phyloP scores from a whole-genome alignment of 1,140 invertebrate genomes.

The Heliconius congener region DNA sequence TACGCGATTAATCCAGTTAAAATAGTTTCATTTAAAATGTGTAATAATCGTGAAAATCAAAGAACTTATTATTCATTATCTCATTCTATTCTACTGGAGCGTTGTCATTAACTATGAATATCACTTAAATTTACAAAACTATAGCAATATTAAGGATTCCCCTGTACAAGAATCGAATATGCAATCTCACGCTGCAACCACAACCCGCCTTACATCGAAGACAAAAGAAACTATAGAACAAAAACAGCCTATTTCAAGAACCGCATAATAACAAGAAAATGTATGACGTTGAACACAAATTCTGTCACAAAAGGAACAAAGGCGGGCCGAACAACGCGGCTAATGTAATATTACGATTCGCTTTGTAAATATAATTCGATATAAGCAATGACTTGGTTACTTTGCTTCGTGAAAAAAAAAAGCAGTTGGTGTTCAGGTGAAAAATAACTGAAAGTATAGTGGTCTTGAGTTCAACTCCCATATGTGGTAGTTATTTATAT shows the following conservation, averaged over 20 bases:
- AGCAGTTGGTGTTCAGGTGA: neutral
- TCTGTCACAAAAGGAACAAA: conserved; percentile 34
- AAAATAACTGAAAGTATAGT: neutral
- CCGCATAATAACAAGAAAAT: neutral
- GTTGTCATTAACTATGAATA: too few species aligned
- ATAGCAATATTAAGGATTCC: neutral
- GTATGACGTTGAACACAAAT: conserved; percentile 6
- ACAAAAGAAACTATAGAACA: neutral
- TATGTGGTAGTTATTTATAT: neutral
- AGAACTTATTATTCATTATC: too few species aligned
- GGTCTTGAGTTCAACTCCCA: neutral
- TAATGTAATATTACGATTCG: conserved; percentile 38
- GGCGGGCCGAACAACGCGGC: conserved; percentile 13
- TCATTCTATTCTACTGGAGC: too few species aligned
- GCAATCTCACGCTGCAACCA: neutral
- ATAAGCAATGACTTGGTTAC: conserved; percentile 31
- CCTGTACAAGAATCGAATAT: neutral
- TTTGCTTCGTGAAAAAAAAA: neutral
- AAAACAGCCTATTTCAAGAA: conserved; percentile 2
- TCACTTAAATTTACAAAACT: neutral
- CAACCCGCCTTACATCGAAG: neutral
- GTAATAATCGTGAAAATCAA: too few species aligned
- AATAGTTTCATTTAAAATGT: too few species aligned
- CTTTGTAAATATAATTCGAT: conserved; percentile 39
- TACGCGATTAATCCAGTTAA: too few species aligned